These are phyloP conservation scores for Coryphaenoides rupestris DNA, from an alignment of 2,113 vertebrate genomes.

Conservation along the genomic window DNA sequence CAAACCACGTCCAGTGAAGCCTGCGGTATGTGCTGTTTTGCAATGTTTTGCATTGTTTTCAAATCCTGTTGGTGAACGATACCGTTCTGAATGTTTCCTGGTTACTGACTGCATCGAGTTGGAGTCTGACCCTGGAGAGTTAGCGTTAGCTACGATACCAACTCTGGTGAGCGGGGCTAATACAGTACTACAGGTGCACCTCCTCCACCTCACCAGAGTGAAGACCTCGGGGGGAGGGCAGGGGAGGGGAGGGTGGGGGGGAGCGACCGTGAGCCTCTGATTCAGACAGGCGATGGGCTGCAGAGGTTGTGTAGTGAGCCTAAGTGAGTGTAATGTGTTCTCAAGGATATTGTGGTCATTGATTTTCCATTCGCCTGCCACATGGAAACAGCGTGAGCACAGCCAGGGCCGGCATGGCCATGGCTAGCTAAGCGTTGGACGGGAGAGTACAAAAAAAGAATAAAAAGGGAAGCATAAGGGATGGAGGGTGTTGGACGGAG, in stretches of 20 bases:
- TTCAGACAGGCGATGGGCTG: slow-evolving; percentile 18
- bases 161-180: too few relatives aligned
- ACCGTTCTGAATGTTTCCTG: too few relatives aligned
- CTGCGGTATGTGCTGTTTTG: slow-evolving; percentile 49
- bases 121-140: too few relatives aligned
- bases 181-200: slow-evolving; percentile 11
- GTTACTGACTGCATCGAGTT: too few relatives aligned
- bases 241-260: too few relatives aligned
- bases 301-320: slow-evolving; percentile 32
- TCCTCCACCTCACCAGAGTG: slow-evolving; percentile 3
- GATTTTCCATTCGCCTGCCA: slow-evolving; percentile 54
- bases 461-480: slow-evolving; percentile 14
- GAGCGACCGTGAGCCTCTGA: slow-evolving; percentile 26
- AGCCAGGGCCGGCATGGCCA: slow-evolving; percentile 45
- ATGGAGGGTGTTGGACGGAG: slow-evolving; percentile 22
- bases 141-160: too few relatives aligned
- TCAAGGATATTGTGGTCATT: slow-evolving; percentile 53
- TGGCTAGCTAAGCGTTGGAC: slow-evolving; percentile 33
- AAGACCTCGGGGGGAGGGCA: slow-evolving; percentile 24
- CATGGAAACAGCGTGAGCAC: slow-evolving; percentile 54
- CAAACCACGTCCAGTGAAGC: slow-evolving; percentile 30
- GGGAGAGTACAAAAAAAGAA: slow-evolving; percentile 19
- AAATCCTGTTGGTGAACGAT: not conserved
- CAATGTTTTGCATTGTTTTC: slow-evolving; percentile 3
- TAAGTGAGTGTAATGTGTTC: slow-evolving; percentile 40